These are phyloP conservation scores for Desoria tigrina DNA, from an alignment of 2,888 invertebrate genomes.

Conservation along the genomic window DNA sequence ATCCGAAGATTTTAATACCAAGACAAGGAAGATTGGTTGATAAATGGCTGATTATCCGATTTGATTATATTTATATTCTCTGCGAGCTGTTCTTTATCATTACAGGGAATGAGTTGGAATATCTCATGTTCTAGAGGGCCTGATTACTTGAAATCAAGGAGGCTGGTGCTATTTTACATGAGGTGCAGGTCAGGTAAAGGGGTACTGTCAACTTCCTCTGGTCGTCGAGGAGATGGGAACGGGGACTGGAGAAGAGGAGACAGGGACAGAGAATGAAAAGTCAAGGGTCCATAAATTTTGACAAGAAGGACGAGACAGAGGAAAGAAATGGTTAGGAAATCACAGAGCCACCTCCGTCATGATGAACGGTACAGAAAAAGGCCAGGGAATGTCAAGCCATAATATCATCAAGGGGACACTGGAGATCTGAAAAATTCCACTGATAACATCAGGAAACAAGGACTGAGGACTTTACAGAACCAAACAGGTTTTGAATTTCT, in stretches of 20 bases:
- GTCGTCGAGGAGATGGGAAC: background rate
- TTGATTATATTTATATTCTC: background rate
- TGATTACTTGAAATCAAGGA: too few relatives aligned
- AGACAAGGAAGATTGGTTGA: too few relatives aligned
- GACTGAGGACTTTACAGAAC: constrained; percentile 3
- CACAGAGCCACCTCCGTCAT: background rate
- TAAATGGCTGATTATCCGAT: background rate
- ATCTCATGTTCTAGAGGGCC: too few relatives aligned
- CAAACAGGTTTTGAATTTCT: constrained; percentile 18
- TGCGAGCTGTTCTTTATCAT: too few relatives aligned
- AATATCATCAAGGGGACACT: constrained; percentile 32
- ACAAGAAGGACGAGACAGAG: constrained; percentile 29
- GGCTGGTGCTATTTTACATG: too few relatives aligned
- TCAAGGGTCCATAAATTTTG: constrained; percentile 35
- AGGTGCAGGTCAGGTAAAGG: too few relatives aligned
- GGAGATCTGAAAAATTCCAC: constrained; percentile 38
- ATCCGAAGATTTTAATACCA: too few relatives aligned
- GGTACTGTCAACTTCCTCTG: too few relatives aligned
- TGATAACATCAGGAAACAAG: constrained; percentile 34
- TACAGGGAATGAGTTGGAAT: too few relatives aligned
- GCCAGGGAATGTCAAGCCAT: constrained; percentile 33
- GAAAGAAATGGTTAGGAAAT: background rate
- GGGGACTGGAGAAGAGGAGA: constrained; percentile 9
- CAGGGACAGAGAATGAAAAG: background rate
- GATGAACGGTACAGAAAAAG: constrained; percentile 1